Percentiles rank a stretch among this genome's conserved stretches.
Evolutionary conservation across 2,888 invertebrate species (phyloP).

Genomic region (Scaptomyza cyrtandrae): DNA sequence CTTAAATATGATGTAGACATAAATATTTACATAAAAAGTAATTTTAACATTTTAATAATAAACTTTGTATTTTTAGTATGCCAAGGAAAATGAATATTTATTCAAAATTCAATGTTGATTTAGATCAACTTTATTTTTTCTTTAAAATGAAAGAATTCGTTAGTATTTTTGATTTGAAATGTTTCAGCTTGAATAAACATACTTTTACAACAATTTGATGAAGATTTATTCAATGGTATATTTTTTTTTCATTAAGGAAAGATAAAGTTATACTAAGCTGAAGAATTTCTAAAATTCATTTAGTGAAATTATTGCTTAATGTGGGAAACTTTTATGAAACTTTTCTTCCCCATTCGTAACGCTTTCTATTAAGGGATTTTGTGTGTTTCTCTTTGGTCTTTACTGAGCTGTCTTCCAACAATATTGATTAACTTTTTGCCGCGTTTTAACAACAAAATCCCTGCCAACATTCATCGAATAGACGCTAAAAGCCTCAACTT

Average conservation of each 20-base stretch:
- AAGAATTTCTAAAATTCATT: too few species aligned
- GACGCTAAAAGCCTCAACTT: conserved; percentile 29
- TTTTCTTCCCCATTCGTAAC: conserved; percentile 2
- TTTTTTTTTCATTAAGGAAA: too few species aligned
- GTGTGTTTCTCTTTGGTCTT: conserved; percentile 17
- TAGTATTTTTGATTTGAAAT: neutral
- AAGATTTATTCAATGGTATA: too few species aligned
- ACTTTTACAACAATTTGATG: neutral
- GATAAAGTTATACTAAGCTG: too few species aligned
- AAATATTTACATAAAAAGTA: neutral
- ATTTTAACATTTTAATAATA: neutral
- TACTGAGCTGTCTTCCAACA: conserved; percentile 35
- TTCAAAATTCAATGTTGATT: neutral
- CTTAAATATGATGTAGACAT: neutral
- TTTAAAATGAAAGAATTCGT: neutral
- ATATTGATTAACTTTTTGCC: conserved; percentile 62
- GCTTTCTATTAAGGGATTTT: conserved; percentile 17
- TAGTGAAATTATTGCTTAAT: too few species aligned
- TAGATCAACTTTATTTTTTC: too few species aligned
- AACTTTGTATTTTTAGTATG: neutral
- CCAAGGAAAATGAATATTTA: too few species aligned
- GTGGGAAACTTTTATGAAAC: too few species aligned
- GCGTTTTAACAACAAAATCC: conserved; percentile 58
- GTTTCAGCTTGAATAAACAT: neutral
- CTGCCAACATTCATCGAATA: conserved; percentile 25